Evolutionary conservation across 2,797 vertebrate genomes (phyloP).

Genomic region (Sternotherus odoratus): DNA sequence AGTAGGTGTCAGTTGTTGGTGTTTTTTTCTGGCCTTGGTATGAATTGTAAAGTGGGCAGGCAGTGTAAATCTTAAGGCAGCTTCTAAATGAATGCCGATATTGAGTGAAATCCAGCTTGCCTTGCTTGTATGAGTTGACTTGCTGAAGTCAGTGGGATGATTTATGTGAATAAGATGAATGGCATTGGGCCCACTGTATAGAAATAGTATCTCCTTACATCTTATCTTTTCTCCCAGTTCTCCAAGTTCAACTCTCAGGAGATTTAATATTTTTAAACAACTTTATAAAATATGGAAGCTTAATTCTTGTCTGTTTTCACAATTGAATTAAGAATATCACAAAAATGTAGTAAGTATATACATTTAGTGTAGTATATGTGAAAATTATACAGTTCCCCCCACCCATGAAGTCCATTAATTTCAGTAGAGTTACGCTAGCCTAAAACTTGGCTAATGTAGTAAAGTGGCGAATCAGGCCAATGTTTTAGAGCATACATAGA

Average conservation of each 20-base stretch:
- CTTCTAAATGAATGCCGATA: neutral
- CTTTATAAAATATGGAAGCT: neutral
- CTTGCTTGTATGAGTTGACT: neutral
- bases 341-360: neutral
- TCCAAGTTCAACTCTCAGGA: neutral
- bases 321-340: neutral
- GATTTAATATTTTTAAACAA: neutral
- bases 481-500: neutral
- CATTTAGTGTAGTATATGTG: neutral
- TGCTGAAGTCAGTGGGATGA: neutral
- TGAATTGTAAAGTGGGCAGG: neutral
- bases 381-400: neutral
- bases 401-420: neutral
- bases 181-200: neutral
- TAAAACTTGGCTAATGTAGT: neutral
- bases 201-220: neutral
- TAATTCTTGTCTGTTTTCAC: neutral
- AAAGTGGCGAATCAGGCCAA: neutral
- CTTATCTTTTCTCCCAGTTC: neutral
- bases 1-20: neutral
- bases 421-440: neutral
- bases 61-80: neutral
- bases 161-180: neutral
- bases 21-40: neutral
- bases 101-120: neutral